These are phyloP conservation scores for Melangyna quadrimaculata DNA, from an alignment of 2,888 invertebrate species.

Conservation along the genomic window DNA sequence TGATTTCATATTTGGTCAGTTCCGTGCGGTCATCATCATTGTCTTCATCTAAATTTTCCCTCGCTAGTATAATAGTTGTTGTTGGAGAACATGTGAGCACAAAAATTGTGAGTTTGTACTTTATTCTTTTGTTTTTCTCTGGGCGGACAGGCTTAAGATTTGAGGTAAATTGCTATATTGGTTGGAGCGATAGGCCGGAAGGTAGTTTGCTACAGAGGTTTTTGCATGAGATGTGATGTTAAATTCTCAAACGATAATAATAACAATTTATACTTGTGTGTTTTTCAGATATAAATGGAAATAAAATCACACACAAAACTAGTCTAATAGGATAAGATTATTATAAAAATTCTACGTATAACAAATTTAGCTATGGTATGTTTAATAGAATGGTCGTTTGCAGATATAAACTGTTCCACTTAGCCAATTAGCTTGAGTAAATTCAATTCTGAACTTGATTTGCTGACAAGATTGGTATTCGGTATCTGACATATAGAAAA, in stretches of 20 bases:
- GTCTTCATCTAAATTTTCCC: background rate
- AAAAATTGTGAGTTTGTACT: background rate
- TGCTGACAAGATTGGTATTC: too few relatives aligned
- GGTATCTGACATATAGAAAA: too few relatives aligned
- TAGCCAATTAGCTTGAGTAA: background rate
- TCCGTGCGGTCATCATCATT: conserved; percentile 45
- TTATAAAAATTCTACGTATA: background rate
- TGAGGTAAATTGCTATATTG: conserved; percentile 57
- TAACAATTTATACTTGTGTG: conserved; percentile 3
- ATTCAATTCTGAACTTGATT: background rate
- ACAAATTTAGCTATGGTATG: background rate
- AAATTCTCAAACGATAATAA: conserved; percentile 1
- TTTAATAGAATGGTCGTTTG: background rate
- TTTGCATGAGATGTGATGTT: conserved; percentile 8
- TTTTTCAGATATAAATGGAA: background rate
- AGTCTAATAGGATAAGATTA: background rate
- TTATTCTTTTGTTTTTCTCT: conserved; percentile 8
- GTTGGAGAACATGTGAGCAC: conserved; percentile 1
- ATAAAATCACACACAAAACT: background rate
- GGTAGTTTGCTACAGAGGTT: background rate
- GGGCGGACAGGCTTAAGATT: conserved; percentile 46
- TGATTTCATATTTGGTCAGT: conserved; percentile 61
- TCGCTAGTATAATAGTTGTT: background rate
- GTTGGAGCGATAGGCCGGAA: conserved; percentile 6
- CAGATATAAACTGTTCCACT: background rate